phyloP scores from a whole-genome alignment of 2,113 vertebrate species.

The Ochotona princeps region DNA sequence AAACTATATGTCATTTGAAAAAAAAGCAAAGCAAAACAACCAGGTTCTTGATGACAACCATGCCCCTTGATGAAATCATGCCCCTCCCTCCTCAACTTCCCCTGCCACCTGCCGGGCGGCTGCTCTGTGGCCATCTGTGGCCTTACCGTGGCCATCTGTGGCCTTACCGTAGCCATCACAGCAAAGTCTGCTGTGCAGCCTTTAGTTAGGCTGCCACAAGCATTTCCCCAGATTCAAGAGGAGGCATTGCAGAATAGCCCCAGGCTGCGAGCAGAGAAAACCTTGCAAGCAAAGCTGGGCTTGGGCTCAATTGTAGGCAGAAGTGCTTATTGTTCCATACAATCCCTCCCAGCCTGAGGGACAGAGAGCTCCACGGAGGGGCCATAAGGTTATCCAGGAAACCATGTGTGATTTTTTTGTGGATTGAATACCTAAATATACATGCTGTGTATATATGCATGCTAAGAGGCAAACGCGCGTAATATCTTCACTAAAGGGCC shows the following conservation, averaged over 20 bases:
- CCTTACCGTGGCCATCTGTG: background rate
- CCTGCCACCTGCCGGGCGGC: background rate
- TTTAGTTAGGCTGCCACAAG: background rate
- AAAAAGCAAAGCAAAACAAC: background rate
- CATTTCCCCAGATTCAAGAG: background rate
- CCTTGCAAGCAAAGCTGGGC: background rate
- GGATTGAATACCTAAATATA: background rate
- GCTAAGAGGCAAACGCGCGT: background rate
- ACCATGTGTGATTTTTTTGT: background rate
- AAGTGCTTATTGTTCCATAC: background rate
- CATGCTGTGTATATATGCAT: background rate
- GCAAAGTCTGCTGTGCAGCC: background rate
- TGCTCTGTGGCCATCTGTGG: background rate
- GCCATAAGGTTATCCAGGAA: background rate
- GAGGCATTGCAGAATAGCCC: background rate
- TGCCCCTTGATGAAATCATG: background rate
- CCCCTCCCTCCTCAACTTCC: background rate
- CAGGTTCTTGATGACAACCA: background rate
- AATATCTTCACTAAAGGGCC: background rate
- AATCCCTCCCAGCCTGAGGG: background rate
- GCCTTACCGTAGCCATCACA: background rate
- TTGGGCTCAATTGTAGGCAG: background rate
- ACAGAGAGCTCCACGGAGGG: background rate
- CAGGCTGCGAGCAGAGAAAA: background rate
- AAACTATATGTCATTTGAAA: no score